phyloP scores from a whole-genome alignment of 1,140 invertebrate genomes.

The Latrodectus geometricus region DNA sequence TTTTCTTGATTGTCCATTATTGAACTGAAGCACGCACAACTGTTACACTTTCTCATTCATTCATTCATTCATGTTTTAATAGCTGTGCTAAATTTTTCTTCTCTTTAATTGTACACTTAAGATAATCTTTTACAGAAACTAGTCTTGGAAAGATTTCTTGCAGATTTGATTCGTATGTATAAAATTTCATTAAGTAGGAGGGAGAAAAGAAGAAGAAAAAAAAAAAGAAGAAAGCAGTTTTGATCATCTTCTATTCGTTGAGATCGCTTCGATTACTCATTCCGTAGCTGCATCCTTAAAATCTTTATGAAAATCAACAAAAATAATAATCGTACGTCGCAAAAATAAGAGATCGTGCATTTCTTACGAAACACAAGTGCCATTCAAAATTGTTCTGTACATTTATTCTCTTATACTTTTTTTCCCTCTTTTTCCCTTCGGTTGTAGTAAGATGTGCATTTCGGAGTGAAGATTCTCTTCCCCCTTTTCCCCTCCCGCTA shows the following conservation, averaged over 20 bases:
- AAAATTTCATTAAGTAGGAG: not conserved
- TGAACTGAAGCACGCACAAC: not conserved
- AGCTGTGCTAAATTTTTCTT: not conserved
- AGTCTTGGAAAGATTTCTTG: not conserved
- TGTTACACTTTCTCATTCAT: not conserved
- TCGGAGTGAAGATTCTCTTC: conserved; percentile 29
- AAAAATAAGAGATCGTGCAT: not conserved
- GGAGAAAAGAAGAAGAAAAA: not conserved
- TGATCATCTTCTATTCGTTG: not conserved
- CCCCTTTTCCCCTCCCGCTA: not conserved
- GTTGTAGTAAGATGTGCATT: conserved; percentile 28
- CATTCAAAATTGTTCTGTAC: not conserved
- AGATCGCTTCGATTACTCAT: not conserved
- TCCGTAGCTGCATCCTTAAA: not conserved
- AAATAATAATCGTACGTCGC: not conserved
- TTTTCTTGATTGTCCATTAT: not conserved
- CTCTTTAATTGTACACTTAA: not conserved
- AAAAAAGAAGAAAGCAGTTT: not conserved
- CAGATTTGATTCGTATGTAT: not conserved
- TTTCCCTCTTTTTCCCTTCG: not conserved
- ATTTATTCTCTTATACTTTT: conserved; percentile 1
- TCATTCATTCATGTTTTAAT: too few relatives aligned
- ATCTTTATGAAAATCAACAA: not conserved
- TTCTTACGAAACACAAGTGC: not conserved
- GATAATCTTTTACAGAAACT: not conserved